Percentiles rank a stretch among this genome's conserved stretches.
Evolutionary conservation across 2,113 vertebrate species (phyloP).

Genomic region (Onychostruthus taczanowskii): DNA sequence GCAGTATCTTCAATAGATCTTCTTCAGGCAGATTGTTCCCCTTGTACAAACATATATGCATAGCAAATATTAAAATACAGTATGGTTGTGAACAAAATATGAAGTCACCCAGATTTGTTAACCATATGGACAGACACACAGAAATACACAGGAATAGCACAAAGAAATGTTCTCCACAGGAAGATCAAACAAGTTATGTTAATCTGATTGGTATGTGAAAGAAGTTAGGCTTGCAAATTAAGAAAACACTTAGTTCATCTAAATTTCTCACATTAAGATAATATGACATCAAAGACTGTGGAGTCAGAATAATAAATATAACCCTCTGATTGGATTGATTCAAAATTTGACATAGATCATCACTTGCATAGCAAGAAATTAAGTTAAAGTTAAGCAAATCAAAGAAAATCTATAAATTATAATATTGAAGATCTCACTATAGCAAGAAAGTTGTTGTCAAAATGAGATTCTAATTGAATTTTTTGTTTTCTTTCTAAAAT

Average conservation of each 20-base stretch:
- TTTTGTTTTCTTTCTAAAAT: not conserved
- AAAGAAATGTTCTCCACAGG: not conserved
- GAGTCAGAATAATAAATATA: not conserved
- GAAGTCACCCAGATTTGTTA: not conserved
- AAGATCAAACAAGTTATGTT: not conserved
- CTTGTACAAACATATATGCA: not conserved
- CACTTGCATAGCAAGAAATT: not conserved
- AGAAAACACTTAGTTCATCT: not conserved
- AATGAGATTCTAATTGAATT: not conserved
- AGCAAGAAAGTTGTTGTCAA: not conserved
- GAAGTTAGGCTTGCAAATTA: not conserved
- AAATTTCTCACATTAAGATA: not conserved
- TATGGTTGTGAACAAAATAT: conserved; percentile 15
- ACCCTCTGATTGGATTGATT: not conserved
- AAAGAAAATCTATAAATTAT: not conserved
- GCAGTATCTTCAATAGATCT: not conserved
- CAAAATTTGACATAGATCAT: not conserved
- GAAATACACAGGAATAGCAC: not conserved
- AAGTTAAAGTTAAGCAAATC: not conserved
- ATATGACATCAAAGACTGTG: not conserved
- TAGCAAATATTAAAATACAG: not conserved
- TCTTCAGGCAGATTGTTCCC: not conserved
- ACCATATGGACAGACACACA: not conserved
- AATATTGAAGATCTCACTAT: not conserved
- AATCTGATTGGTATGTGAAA: not conserved